These are phyloP conservation scores for Sminthurinus signatus DNA, from an alignment of 1,140 invertebrate genomes.

Conservation along the genomic window DNA sequence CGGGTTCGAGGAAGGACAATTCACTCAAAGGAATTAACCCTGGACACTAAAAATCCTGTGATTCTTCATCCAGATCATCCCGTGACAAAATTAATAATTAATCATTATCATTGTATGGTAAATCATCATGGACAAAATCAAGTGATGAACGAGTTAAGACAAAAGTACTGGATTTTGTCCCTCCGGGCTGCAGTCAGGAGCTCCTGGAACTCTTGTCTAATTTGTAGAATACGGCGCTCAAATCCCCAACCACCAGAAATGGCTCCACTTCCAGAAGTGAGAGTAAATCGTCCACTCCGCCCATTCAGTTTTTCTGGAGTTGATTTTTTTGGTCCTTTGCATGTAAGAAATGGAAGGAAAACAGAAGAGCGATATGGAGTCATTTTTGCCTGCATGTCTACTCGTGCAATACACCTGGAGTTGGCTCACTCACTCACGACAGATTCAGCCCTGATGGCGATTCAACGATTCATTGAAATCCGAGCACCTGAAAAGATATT, in stretches of 20 bases:
- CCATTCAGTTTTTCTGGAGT: constrained; percentile 41
- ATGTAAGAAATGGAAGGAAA: constrained; percentile 13
- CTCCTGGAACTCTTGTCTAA: neutral
- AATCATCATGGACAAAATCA: neutral
- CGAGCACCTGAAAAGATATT: no score
- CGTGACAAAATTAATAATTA: constrained; percentile 1
- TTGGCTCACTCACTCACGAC: no score
- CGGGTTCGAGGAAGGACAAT: neutral
- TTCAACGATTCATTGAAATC: no score
- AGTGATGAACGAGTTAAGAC: neutral
- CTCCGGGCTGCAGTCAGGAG: neutral
- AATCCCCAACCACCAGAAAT: constrained; percentile 10
- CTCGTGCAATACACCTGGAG: no score
- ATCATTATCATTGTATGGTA: neutral
- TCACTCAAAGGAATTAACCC: no score
- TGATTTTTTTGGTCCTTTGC: constrained; percentile 42
- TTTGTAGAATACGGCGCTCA: neutral
- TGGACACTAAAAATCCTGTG: neutral
- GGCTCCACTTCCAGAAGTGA: constrained; percentile 23
- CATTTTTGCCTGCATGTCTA: no score
- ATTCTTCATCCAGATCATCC: neutral
- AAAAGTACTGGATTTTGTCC: neutral
- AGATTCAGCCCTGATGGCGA: no score
- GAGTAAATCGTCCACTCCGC: constrained; percentile 20
- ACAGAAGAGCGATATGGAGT: no score